Evolutionary conservation across 2,113 vertebrate genomes (phyloP).

Genomic region (Protomyctophum bolini): DNA sequence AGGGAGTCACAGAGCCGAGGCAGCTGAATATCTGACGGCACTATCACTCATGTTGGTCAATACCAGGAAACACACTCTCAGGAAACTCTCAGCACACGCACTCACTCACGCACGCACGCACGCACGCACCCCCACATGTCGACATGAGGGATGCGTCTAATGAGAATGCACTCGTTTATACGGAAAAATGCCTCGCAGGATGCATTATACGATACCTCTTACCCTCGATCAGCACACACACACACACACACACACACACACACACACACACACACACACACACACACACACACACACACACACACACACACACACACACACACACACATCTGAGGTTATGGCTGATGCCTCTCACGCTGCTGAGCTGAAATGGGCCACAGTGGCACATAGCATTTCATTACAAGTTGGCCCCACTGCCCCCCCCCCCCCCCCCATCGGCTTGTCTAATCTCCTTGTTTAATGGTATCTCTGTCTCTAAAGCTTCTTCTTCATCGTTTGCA

Average conservation of each 20-base stretch:
- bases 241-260: too few species aligned
- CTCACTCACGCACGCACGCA: not conserved
- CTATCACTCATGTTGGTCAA: conserved; percentile 24
- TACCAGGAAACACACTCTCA: not conserved
- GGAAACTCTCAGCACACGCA: too few species aligned
- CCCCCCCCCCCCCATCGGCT: too few species aligned
- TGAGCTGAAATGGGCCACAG: not conserved
- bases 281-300: too few species aligned
- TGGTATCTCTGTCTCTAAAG: not conserved
- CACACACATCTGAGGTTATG: not conserved
- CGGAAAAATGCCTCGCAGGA: not conserved
- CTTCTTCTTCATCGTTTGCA: not conserved
- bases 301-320: too few species aligned
- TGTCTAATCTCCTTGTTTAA: not conserved
- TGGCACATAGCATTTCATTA: not conserved
- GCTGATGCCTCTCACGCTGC: not conserved
- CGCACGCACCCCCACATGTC: not conserved
- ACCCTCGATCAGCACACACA: too few species aligned
- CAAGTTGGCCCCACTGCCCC: not conserved
- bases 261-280: too few species aligned
- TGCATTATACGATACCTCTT: not conserved
- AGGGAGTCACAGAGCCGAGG: conserved; percentile 7
- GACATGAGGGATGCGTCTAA: not conserved
- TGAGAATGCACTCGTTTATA: not conserved
- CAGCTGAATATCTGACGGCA: not conserved